Evolutionary conservation across 1,140 invertebrate genomes (phyloP), one percentile per base, ranked within the genome.

Genomic region (Protaetia brevitarsis): DNA sequence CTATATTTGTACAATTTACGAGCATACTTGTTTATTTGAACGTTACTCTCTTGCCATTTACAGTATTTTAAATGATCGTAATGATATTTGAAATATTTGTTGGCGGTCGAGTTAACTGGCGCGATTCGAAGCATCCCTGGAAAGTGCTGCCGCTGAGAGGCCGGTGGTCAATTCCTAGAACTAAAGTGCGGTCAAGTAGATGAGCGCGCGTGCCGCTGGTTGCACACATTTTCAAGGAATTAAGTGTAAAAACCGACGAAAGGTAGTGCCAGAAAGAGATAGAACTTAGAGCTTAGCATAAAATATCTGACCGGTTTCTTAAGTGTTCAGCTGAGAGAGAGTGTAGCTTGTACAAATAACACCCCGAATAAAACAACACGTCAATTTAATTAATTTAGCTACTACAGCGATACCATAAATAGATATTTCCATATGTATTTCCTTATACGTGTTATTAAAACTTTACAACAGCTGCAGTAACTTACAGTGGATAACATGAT

Each of bases 71-170:
- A 51, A 51, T 51, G 41, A 51, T 51, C 41, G 16, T 23, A 51
- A 51, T 51, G 26, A 51, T 51, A 51, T 51, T 51, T 51, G 41
- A 51, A 51, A 51, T 51, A 51, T 51, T 51, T 51, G 41, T 23
- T 51, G 41, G 16, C 41, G 41, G 41, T 51, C 16, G 16, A 51
- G 41, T 19, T 51, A 51, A 23, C 41, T 19, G 41, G 57, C 16
- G 30, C 23, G 57, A 59, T 59, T 11, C 57, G 57, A 59, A 21
- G 57, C 29, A 59, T 59, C 57, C 29, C 29, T 59, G 57, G 27
- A 59, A 59, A 59, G 57, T 59, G 57, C 57, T 59, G 57, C 57
- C 57, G 57, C 57, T 29, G 29, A 59, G 30, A 28, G 11, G 57
- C 16, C 26, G 57, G 57, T 59, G 57, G 57, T 59, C 57, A 31